Evolutionary conservation across 2,888 invertebrate species (phyloP), one percentile per base, ranked within the genome.

Genomic region (Scaptomyza polygonia): DNA sequence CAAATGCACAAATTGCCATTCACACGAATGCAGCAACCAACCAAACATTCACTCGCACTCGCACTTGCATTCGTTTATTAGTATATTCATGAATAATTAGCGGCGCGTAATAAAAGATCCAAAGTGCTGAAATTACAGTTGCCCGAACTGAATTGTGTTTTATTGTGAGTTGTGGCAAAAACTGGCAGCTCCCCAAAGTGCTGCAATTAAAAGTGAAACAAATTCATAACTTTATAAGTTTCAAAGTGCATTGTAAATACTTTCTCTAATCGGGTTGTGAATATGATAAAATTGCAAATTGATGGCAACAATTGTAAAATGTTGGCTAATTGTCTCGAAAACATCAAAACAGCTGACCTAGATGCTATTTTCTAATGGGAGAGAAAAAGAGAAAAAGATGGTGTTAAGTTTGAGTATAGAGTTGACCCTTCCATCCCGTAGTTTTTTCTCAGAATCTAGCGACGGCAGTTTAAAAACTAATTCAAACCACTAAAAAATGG

Each of bases 81-180:
- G n/a, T n/a, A 16, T 40, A 77, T 66, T 72, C 72, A 62, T 66
- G 32, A 34, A 57, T 65, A 73, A 77, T 73, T 73, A 45, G 44
- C 40, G 56, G 40, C 77, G 62, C 55, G 47, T 83, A 76, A 83
- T 62, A 66, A 86, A 66, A 67, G 86, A 74, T 66, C 53, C 75
- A 76, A 71, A 79, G 71, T 76, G 80, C 77, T 76, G 80, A 79
- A 79, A 85, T 79, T 75, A 63, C 39, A 52, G 32, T 52, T 72
- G 25, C 21, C 21, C 3, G 21, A 21, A 21, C 21, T 49, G 21
- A 6, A 8, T 9, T 43, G 16, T n/a, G 14, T 58, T 58, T 43
- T 36, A 14, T 42, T 34, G 21, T 29, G 12, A 12, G 39, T 44
- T 51, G 72, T 61, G 61, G 71, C 61, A 77, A 71, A 73, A 73